Evolutionary conservation across 2,888 invertebrate genomes (phyloP).

Genomic region (Perithous albicinctus): DNA sequence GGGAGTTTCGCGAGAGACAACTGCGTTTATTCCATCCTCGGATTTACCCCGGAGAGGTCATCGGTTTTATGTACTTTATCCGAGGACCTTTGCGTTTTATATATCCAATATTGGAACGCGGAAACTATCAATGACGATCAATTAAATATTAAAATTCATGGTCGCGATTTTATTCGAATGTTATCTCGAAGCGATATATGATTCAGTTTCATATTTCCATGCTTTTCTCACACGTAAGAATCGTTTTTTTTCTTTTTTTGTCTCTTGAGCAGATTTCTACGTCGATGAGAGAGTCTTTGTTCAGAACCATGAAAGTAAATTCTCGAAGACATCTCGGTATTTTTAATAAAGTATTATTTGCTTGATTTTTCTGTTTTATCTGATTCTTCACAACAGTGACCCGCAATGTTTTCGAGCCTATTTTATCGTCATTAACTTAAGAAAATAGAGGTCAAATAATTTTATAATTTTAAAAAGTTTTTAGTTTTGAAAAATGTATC

Average conservation of each 20-base stretch:
- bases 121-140: conserved; percentile 4
- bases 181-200: neutral
- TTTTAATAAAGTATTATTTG: neutral
- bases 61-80: conserved; percentile 18
- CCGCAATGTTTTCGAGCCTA: neutral
- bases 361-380: neutral
- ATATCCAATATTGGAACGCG: conserved; percentile 31
- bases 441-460: too few species aligned
- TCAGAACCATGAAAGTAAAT: neutral
- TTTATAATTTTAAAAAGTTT: too few species aligned
- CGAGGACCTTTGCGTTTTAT: conserved; percentile 27
- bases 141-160: conserved; percentile 47
- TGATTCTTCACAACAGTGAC: neutral
- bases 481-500: too few species aligned
- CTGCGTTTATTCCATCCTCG: conserved; percentile 34
- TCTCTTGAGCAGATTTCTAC: neutral
- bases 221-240: conserved; percentile 3
- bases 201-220: neutral
- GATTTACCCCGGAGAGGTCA: conserved; percentile 47
- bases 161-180: conserved; percentile 41
- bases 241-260: too few species aligned
- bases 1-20: conserved; percentile 19
- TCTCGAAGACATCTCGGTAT: neutral
- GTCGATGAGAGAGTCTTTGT: neutral
- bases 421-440: too few species aligned